These are phyloP conservation scores for Oscheius myriophilus DNA, from an alignment of 2,888 invertebrate species.

Conservation along the genomic window DNA sequence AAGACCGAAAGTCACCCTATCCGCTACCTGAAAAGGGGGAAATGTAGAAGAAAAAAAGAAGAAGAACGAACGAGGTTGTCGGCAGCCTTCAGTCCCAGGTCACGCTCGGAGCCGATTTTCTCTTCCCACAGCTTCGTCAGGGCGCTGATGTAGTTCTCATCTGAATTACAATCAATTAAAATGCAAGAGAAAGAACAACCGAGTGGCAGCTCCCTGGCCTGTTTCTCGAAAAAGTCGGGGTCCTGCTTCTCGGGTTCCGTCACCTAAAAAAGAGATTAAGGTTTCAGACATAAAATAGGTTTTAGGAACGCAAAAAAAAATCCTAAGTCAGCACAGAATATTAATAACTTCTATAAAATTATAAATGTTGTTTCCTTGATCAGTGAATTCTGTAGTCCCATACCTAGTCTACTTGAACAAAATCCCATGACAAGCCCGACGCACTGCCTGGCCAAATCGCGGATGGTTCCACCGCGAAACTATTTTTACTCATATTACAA, in stretches of 20 bases:
- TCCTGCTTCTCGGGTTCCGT: slow-evolving; percentile 67
- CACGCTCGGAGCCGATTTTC: slow-evolving; percentile 66
- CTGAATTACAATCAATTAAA: slow-evolving; percentile 39
- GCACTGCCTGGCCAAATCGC: too few relatives aligned
- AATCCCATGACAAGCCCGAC: too few relatives aligned
- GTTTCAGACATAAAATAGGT: neutral
- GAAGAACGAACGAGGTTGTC: slow-evolving; percentile 52
- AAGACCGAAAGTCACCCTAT: slow-evolving; percentile 59
- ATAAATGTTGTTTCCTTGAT: too few relatives aligned
- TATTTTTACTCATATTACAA: too few relatives aligned
- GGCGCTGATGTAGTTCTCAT: slow-evolving; percentile 66
- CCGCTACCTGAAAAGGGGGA: slow-evolving; percentile 43
- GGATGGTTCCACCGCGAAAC: too few relatives aligned
- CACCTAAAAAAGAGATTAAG: slow-evolving; percentile 40
- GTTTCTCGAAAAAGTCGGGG: slow-evolving; percentile 67
- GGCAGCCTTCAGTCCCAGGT: slow-evolving; percentile 63
- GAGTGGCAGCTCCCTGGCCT: slow-evolving; percentile 60
- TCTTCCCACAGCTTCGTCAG: slow-evolving; percentile 63
- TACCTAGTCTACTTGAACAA: too few relatives aligned
- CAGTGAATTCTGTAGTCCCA: too few relatives aligned
- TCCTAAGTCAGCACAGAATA: too few relatives aligned
- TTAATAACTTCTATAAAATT: too few relatives aligned
- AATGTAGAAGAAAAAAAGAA: neutral
- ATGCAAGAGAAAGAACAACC: slow-evolving; percentile 42
- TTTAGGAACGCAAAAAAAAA: neutral